phyloP scores from a whole-genome alignment of 2,797 vertebrate species.

The Hippoglossus hippoglossus region DNA sequence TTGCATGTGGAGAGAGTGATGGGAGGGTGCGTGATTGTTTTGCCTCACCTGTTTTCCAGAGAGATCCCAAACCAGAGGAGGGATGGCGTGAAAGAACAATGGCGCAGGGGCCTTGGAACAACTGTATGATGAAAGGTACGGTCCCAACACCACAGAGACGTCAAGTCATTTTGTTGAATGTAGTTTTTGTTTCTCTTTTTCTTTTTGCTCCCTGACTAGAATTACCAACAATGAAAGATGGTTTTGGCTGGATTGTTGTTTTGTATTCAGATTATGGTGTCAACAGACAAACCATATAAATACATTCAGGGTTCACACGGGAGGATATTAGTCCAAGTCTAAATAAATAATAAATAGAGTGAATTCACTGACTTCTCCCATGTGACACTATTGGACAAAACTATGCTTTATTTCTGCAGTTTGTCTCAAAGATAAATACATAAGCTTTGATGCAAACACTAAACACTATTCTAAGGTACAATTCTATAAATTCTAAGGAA shows the following conservation, averaged over 20 bases:
- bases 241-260: constrained; percentile 45
- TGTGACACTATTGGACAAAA: not conserved
- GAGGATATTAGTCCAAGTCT: constrained; percentile 1
- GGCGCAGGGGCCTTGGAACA: constrained; percentile 69
- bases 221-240: constrained; percentile 51
- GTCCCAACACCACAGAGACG: constrained; percentile 49
- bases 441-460: not conserved
- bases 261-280: constrained; percentile 27
- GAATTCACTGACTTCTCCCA: constrained; percentile 2
- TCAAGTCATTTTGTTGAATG: constrained; percentile 54
- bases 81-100: constrained; percentile 67
- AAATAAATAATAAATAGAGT: constrained; percentile 38
- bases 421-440: not conserved
- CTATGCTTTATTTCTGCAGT: not conserved
- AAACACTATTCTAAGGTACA: not conserved
- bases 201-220: constrained; percentile 35
- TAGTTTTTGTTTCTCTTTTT: constrained; percentile 48
- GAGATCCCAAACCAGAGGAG: constrained; percentile 55
- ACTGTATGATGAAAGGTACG: constrained; percentile 71
- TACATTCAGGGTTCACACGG: constrained; percentile 26
- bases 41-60: constrained; percentile 77
- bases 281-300: constrained; percentile 43
- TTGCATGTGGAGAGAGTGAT: constrained; percentile 69
- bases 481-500: not conserved
- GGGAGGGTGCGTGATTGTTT: constrained; percentile 73